Evolutionary conservation across 2,113 vertebrate genomes (phyloP), one percentile per base, ranked within the genome.

Genomic region (Alaudala cheleensis): DNA sequence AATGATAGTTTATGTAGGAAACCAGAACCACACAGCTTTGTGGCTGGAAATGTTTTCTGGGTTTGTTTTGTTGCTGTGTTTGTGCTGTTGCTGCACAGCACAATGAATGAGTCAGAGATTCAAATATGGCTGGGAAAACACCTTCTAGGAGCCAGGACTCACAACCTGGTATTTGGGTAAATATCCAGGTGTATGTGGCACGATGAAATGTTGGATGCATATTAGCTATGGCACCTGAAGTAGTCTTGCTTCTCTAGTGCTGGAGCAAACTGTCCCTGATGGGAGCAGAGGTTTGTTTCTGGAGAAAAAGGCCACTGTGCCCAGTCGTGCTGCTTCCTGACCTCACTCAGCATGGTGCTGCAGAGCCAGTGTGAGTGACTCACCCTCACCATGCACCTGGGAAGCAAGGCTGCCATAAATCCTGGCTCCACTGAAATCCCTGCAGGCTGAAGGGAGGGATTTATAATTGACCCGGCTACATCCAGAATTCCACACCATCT

Each of bases 381-480:
- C 10, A 6, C 16, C 11, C 20, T 13, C 31, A 25, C 26, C n/a
- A 3, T 6, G 9, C 42, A 45, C 22, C 40, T 57, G 29, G 28
- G n/a, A 54, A 82, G 19, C 0, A 16, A 42, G 3, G 18, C 57
- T 45, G 57, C 17, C 4, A 11, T 56, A 80, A 84, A 81, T 66
- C 39, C 65, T 44, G 25, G 14, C 29, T 39, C 26, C 24, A 4
- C 22, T 37, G 40, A 78, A 70, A 60, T 42, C 40, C 25, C 18
- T 34, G 45, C n/a, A 80, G 29, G 23, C n/a, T 80, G 53, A 49
- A 67, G n/a, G 10, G 4, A 0, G 1, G 0, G 6, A 40, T 73
- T 86, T 85, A n/a, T 51, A 71, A 57, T 6, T 66, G 37, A 64
- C 12, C 25, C 1, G 0, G 19, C 14, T 72, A 14, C 2, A 4